These are phyloP conservation scores for Grammomys surdaster DNA, from an alignment of 2,113 vertebrate species.

Conservation along the genomic window DNA sequence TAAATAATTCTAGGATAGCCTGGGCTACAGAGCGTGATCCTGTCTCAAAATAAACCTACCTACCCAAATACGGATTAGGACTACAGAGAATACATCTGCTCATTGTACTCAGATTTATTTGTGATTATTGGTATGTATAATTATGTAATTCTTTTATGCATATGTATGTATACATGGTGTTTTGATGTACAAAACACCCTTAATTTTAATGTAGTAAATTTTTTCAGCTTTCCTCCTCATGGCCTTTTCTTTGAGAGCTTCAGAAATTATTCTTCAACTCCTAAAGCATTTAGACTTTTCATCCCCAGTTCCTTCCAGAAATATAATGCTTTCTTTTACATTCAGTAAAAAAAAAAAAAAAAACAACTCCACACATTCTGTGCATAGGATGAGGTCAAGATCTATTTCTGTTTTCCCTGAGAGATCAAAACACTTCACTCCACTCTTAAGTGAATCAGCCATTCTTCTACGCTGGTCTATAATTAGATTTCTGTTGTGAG, in stretches of 20 bases:
- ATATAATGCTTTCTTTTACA: not conserved
- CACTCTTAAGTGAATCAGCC: slow-evolving; percentile 15
- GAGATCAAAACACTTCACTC: not conserved
- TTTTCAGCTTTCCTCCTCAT: not conserved
- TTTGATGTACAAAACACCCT: not conserved
- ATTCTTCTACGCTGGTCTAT: not conserved
- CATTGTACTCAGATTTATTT: not conserved
- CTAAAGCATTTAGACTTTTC: not conserved
- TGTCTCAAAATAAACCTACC: not conserved
- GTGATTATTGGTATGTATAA: not conserved
- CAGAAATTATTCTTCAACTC: not conserved
- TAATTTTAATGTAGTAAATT: not conserved
- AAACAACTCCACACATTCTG: not conserved
- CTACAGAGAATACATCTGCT: not conserved
- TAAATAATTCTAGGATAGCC: not conserved
- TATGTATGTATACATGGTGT: too few relatives aligned
- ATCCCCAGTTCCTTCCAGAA: not conserved
- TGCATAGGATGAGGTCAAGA: not conserved
- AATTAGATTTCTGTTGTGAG: not conserved
- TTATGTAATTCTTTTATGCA: not conserved
- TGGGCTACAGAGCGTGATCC: not conserved
- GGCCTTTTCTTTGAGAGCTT: not conserved
- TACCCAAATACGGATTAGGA: not conserved
- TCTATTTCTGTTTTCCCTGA: not conserved
- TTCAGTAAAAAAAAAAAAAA: not conserved